Evolutionary conservation across 1,140 invertebrate genomes (phyloP).

Genomic region (Orchestia grillus): DNA sequence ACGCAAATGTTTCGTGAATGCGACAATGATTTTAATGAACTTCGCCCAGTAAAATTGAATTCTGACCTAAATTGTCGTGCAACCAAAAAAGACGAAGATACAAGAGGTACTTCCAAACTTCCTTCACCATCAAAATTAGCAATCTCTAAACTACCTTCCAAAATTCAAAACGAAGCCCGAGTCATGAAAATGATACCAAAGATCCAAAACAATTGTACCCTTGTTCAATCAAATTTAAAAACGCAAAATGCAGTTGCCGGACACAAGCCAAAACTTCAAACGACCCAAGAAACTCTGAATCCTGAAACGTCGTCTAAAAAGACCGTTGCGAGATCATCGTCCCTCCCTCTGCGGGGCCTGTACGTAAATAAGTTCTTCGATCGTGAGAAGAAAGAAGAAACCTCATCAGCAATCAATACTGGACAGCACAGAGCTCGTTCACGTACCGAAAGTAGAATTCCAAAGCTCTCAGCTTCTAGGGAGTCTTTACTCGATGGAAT

Average conservation of each 20-base stretch:
- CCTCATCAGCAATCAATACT: not conserved
- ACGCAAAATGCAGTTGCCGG: not conserved
- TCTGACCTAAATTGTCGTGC: not conserved
- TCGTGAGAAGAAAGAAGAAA: not conserved
- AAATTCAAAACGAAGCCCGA: constrained; percentile 1
- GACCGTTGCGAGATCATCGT: not conserved
- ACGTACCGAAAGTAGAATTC: constrained; percentile 7
- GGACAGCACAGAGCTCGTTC: not conserved
- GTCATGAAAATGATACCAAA: constrained; percentile 28
- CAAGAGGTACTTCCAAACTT: not conserved
- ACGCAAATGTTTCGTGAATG: not conserved
- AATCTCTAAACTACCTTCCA: not conserved
- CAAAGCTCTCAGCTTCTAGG: not conserved
- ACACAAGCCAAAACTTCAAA: not conserved
- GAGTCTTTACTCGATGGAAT: not conserved
- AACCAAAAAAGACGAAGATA: not conserved
- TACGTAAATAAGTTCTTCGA: constrained; percentile 36
- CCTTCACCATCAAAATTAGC: not conserved
- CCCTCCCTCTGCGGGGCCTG: not conserved
- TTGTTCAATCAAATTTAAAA: not conserved
- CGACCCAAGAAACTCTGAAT: not conserved
- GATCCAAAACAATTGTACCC: not conserved
- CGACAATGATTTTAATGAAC: not conserved
- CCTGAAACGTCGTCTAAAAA: not conserved
- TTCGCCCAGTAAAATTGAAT: not conserved